A percentile compares a stretch with the other conserved stretches of the same genome.
Conservation (phyloP, 2,797 vertebrate genomes). For the Sphenodon punctatus region DNA sequence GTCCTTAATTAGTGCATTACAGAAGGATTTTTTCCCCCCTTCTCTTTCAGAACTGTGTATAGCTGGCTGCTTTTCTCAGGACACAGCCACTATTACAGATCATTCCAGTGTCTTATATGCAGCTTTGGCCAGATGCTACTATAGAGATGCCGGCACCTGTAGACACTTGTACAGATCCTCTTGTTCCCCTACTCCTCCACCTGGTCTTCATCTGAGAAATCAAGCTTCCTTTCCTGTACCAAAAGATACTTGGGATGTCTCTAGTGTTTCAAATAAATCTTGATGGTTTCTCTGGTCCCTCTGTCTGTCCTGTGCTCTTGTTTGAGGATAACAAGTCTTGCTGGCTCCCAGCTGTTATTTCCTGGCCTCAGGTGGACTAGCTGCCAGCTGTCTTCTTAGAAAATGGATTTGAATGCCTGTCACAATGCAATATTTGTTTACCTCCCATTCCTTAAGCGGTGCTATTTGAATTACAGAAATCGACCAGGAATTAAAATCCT, state of each 20-base stretch:
- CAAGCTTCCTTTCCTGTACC: neutral
- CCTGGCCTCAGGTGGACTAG: neutral
- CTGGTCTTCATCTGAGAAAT: conserved; percentile 24
- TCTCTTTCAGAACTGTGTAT: neutral
- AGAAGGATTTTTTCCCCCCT: too few species aligned
- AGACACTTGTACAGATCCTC: neutral
- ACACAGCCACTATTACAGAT: neutral
- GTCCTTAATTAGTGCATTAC: conserved; percentile 35
- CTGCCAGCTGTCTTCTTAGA: conserved; percentile 25
- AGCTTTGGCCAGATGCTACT: neutral
- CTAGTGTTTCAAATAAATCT: conserved; percentile 14
- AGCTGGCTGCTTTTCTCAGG: neutral
- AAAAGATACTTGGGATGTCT: neutral
- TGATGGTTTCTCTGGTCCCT: conserved; percentile 26
- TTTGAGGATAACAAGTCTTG: conserved; percentile 31
- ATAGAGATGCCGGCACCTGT: conserved; percentile 22
- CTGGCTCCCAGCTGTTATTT: neutral
- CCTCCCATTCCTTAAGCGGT: neutral
- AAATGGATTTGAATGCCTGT: neutral
- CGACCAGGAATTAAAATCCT: conserved; percentile 14
- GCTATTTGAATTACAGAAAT: conserved; percentile 1
- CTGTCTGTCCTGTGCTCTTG: neutral
- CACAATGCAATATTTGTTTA: neutral
- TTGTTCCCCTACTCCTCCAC: neutral
- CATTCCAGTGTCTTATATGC: conserved; percentile 43